These are phyloP conservation scores for Orestias chungarensis DNA, from an alignment of 2,797 vertebrate species.

Conservation along the genomic window DNA sequence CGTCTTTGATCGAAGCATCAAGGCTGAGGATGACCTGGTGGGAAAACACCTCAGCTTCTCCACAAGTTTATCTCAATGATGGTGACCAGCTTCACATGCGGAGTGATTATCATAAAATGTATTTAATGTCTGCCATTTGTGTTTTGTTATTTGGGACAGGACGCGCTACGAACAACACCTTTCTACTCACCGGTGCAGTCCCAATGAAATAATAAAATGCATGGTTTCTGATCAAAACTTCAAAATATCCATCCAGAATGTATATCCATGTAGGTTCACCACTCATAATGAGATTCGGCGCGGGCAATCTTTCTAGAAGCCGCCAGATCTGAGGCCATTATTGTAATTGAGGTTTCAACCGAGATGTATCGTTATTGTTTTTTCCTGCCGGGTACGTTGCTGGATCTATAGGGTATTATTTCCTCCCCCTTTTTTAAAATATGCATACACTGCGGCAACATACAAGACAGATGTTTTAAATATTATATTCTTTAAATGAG, in stretches of 20 bases:
- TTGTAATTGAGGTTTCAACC: background rate
- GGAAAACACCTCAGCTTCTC: background rate
- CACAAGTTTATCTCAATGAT: background rate
- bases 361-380: background rate
- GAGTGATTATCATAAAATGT: background rate
- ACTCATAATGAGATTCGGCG: slow-evolving; percentile 1
- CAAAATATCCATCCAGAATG: background rate
- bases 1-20: background rate
- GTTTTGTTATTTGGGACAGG: background rate
- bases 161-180: background rate
- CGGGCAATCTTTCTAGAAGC: background rate
- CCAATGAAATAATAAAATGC: background rate
- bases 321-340: background rate
- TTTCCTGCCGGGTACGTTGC: background rate
- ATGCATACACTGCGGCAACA: background rate
- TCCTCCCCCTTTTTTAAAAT: background rate
- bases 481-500: background rate
- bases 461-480: background rate
- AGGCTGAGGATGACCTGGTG: background rate
- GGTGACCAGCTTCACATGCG: background rate
- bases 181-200: background rate
- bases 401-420: background rate
- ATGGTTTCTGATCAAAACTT: background rate
- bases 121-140: background rate
- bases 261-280: background rate